These are phyloP conservation scores for Pleuronectes platessa DNA, from an alignment of 2,113 vertebrate genomes.

Conservation along the genomic window DNA sequence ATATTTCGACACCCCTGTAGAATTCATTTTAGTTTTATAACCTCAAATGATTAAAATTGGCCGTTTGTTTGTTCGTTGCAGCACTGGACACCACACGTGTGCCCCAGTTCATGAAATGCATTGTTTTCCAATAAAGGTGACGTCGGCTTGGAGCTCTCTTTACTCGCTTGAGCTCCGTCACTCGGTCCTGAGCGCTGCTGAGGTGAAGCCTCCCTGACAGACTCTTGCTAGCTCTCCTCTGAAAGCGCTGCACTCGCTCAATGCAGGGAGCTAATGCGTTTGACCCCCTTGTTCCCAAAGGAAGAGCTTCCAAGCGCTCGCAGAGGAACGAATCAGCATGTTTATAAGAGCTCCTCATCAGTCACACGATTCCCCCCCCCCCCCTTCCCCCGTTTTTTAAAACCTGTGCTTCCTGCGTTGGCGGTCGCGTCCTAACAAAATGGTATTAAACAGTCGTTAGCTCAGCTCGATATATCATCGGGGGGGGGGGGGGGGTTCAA, in stretches of 20 bases:
- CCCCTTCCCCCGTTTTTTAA: conserved; percentile 35
- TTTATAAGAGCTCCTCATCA: conserved; percentile 70
- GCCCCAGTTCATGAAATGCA: background rate
- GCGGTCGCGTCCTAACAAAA: conserved; percentile 33
- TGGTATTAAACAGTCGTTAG: conserved; percentile 50
- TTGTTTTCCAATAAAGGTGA: conserved; percentile 19
- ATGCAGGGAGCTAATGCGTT: conserved; percentile 72
- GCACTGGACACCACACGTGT: background rate
- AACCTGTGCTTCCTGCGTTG: conserved; percentile 41
- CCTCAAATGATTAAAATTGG: too few species aligned
- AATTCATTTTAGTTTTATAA: conserved; percentile 2
- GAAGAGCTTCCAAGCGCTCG: conserved; percentile 53
- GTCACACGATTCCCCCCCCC: conserved; percentile 34
- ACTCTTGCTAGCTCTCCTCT: conserved; percentile 40
- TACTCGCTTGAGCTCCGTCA: conserved; percentile 21
- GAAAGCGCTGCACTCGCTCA: conserved; percentile 53
- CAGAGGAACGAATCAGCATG: conserved; percentile 74
- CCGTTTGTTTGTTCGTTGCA: too few species aligned
- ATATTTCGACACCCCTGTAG: conserved; percentile 17
- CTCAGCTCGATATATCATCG: conserved; percentile 38
- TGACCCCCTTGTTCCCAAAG: conserved; percentile 73
- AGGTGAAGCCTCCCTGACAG: conserved; percentile 26
- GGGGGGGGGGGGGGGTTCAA: conserved; percentile 9
- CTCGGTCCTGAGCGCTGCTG: conserved; percentile 22
- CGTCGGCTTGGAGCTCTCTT: conserved; percentile 1